Percentiles rank a stretch among this genome's conserved stretches.
Conservation (phyloP, 1,140 invertebrate species). For the Nebria ingens region DNA sequence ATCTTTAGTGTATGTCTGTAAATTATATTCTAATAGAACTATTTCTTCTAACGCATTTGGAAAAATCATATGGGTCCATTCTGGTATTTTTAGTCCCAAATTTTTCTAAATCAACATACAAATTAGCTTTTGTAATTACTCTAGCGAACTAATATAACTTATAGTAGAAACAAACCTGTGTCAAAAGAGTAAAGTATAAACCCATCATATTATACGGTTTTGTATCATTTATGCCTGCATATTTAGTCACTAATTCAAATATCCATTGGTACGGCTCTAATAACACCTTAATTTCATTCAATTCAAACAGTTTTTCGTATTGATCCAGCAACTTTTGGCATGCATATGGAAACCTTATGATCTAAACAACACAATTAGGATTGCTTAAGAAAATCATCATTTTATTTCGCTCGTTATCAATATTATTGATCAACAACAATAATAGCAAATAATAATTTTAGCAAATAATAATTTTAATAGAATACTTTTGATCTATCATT, state of each 20-base stretch:
- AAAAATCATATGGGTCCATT: neutral
- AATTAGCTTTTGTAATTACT: neutral
- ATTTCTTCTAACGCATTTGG: neutral
- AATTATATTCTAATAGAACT: neutral
- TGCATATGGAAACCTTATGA: too few species aligned
- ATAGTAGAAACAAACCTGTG: too few species aligned
- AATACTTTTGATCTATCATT: neutral
- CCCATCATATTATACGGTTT: neutral
- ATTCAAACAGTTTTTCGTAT: too few species aligned
- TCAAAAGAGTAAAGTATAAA: too few species aligned
- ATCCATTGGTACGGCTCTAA: neutral
- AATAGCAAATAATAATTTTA: neutral
- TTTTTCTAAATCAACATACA: neutral
- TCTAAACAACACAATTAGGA: too few species aligned
- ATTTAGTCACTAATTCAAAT: neutral
- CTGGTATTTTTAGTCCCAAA: neutral
- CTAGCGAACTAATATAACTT: too few species aligned
- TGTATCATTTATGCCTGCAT: neutral
- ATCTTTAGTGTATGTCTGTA: neutral
- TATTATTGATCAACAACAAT: neutral
- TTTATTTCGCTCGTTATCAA: neutral
- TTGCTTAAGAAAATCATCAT: neutral
- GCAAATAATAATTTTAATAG: neutral
- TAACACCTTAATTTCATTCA: too few species aligned
- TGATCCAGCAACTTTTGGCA: too few species aligned